These are phyloP conservation scores for Phortica variegata DNA, from an alignment of 1,140 invertebrate species.

Conservation along the genomic window DNA sequence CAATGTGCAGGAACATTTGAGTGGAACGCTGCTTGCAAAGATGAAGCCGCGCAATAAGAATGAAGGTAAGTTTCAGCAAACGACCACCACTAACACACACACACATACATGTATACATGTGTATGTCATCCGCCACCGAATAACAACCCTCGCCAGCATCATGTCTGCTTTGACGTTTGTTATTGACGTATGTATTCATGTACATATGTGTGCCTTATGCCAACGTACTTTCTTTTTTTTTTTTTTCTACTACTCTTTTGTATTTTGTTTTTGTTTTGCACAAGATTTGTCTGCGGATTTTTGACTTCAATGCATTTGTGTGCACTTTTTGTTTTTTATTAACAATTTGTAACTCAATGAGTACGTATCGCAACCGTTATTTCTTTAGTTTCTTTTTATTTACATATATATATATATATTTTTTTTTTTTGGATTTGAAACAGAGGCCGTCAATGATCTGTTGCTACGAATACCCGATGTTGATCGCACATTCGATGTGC, in stretches of 20 bases:
- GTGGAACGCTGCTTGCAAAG: conserved; percentile 1
- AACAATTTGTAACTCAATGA: conserved; percentile 4
- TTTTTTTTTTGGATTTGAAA: conserved; percentile 6
- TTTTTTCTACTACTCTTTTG: conserved; percentile 3
- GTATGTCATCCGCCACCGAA: not conserved
- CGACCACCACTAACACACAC: no score
- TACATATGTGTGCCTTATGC: not conserved
- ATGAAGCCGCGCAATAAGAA: conserved; percentile 28
- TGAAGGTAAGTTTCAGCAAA: conserved; percentile 31
- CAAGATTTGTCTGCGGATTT: conserved; percentile 1
- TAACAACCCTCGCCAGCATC: no score
- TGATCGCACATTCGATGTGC: conserved; percentile 67
- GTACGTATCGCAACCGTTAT: not conserved
- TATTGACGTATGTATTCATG: not conserved
- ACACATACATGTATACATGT: conserved; percentile 1
- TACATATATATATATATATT: conserved; percentile 1
- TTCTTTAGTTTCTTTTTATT: not conserved
- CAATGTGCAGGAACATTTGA: not conserved
- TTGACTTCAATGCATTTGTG: conserved; percentile 28
- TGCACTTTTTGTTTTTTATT: no score
- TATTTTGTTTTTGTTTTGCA: conserved; percentile 9
- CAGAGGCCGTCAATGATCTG: conserved; percentile 60
- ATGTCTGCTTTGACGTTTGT: no score
- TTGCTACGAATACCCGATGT: conserved; percentile 63
- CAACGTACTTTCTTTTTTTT: conserved; percentile 1